Conservation (phyloP, 2,113 vertebrate genomes). For the Hippocampus comes region DNA sequence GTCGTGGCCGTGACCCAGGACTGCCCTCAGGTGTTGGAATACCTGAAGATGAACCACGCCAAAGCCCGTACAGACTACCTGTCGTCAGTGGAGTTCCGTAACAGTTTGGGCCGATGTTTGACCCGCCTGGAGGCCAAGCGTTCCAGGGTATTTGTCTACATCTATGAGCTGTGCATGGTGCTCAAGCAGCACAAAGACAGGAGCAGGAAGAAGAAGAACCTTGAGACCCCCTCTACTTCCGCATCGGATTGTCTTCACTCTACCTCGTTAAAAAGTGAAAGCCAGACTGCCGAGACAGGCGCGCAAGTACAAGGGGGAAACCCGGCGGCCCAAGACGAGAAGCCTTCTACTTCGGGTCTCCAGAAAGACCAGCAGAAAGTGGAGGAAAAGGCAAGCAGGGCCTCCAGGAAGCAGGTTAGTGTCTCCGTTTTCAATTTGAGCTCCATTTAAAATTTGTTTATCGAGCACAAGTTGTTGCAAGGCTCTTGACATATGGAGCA, state of each 20-base stretch:
- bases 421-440: not conserved
- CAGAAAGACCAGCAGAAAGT: constrained; percentile 33
- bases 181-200: constrained; percentile 78
- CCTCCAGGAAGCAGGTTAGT: constrained; percentile 66
- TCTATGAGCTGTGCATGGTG: constrained; percentile 85
- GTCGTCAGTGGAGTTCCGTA: constrained; percentile 81
- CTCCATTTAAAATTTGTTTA: too few relatives aligned
- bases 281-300: not conserved
- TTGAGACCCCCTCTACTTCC: constrained; percentile 29
- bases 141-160: constrained; percentile 83
- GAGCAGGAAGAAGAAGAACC: constrained; percentile 61
- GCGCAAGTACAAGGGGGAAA: not conserved
- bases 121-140: constrained; percentile 71
- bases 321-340: constrained; percentile 16
- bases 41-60: constrained; percentile 71
- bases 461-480: too few relatives aligned
- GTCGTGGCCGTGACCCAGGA: constrained; percentile 74
- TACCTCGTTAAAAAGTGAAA: constrained; percentile 18
- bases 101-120: constrained; percentile 79
- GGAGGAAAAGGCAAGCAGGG: constrained; percentile 47
- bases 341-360: constrained; percentile 45
- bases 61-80: constrained; percentile 74
- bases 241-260: not conserved
- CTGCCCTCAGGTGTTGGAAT: constrained; percentile 82
- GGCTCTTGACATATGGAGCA: too few relatives aligned